A percentile compares a stretch with the other conserved stretches of the same genome.
Conservation (phyloP, 2,113 vertebrate genomes). For the Arvicanthis niloticus region DNA sequence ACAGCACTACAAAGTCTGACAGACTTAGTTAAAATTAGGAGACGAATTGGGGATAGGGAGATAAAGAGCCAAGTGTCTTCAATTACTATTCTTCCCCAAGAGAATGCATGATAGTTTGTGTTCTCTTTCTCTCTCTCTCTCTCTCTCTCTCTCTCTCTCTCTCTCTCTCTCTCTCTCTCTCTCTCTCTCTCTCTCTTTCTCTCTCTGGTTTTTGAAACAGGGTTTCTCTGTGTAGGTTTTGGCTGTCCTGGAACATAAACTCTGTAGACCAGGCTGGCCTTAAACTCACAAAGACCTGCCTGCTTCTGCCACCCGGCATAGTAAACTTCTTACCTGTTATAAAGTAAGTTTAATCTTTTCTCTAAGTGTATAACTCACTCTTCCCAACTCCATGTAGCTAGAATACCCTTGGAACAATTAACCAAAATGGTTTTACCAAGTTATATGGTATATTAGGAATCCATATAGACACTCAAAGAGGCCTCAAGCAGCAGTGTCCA, state of each 20-base stretch:
- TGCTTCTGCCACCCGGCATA: no score
- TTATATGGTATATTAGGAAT: slow-evolving; percentile 14
- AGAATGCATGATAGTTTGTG: slow-evolving; percentile 1
- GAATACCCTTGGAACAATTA: not conserved
- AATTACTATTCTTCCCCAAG: slow-evolving; percentile 2
- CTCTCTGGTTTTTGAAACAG: no score
- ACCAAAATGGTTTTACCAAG: slow-evolving; percentile 29
- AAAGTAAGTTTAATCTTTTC: slow-evolving; percentile 54
- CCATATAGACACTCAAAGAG: slow-evolving; percentile 15
- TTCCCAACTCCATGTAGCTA: not conserved
- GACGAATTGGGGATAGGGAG: not conserved
- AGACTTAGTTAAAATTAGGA: slow-evolving; percentile 60
- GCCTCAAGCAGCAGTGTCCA: not conserved
- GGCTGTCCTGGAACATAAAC: no score
- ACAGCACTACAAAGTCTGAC: slow-evolving; percentile 52
- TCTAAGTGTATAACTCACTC: slow-evolving; percentile 10
- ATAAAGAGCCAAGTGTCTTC: not conserved
- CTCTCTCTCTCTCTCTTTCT: no score
- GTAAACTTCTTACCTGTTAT: not conserved
- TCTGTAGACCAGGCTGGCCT: no score
- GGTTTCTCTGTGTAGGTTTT: no score
- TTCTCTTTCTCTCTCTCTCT: no score
- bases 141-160: no score
- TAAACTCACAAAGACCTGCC: no score
- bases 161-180: no score